A percentile compares a stretch with the other conserved stretches of the same genome.
Evolutionary conservation across 2,888 invertebrate genomes (phyloP).

Genomic region (Sclerodermus sp.): DNA sequence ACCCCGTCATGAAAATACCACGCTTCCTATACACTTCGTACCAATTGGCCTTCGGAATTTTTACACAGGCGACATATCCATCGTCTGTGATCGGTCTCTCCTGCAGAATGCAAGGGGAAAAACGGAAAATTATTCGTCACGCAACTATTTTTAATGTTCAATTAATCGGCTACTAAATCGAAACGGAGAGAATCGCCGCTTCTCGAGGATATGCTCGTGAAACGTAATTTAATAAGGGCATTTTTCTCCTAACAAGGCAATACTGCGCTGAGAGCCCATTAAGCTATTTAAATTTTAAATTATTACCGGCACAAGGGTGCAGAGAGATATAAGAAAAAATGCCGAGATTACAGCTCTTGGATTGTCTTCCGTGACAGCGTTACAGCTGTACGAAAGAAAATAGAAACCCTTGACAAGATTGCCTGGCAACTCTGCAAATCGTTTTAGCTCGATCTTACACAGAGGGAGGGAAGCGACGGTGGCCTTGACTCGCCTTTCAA

Average conservation of each 20-base stretch:
- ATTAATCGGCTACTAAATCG: too few species aligned
- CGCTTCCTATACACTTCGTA: background rate
- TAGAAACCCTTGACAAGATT: constrained; percentile 37
- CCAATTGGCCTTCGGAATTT: too few species aligned
- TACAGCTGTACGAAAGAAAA: background rate
- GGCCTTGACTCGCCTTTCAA: constrained; percentile 1
- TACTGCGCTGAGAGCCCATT: background rate
- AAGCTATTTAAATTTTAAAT: background rate
- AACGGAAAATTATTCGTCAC: too few species aligned
- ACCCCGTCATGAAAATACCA: constrained; percentile 31
- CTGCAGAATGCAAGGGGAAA: too few species aligned
- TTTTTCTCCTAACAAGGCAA: too few species aligned
- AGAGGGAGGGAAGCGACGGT: constrained; percentile 13
- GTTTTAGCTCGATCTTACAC: constrained; percentile 49
- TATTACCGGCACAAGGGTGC: constrained; percentile 4
- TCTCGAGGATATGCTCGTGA: too few species aligned
- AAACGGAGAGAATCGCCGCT: too few species aligned
- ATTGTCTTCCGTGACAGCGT: background rate
- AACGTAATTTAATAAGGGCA: too few species aligned
- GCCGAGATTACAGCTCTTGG: constrained; percentile 3
- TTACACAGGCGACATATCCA: too few species aligned
- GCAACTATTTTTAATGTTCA: too few species aligned
- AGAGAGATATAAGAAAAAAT: constrained; percentile 4
- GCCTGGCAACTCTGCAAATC: constrained; percentile 46
- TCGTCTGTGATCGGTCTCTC: too few species aligned